Conservation (phyloP, 92 coral and sea anemone species). For the Epizoanthus stellaris region DNA sequence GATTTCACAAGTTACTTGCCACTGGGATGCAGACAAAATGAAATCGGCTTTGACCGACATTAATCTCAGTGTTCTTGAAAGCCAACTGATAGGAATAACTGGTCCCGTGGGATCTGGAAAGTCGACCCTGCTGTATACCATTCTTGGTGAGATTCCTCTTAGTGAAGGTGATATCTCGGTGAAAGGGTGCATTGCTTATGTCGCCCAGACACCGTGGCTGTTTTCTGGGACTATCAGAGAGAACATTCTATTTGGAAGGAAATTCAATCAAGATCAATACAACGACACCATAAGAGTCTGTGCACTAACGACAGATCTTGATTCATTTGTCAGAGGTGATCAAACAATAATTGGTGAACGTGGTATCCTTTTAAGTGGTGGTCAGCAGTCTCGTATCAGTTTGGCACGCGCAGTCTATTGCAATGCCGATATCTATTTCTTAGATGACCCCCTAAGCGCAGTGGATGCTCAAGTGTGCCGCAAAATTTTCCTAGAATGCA, state of each 20-base stretch:
- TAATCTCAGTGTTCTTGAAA: not conserved
- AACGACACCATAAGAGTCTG: conserved; percentile 2
- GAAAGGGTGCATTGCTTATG: not conserved
- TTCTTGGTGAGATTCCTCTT: conserved; percentile 6
- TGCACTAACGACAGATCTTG: not conserved
- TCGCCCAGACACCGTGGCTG: conserved; percentile 21
- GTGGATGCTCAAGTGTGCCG: conserved; percentile 2
- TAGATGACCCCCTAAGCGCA: conserved; percentile 16
- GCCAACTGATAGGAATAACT: conserved; percentile 13
- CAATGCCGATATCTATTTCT: not conserved
- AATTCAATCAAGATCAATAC: conserved; percentile 1
- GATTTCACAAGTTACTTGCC: not conserved
- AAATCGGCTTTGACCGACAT: not conserved
- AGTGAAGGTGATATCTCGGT: not conserved
- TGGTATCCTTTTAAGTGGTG: conserved; percentile 4
- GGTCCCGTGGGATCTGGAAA: conserved; percentile 22
- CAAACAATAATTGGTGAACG: conserved; percentile 15
- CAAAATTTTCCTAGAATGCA: not conserved
- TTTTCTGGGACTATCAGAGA: conserved; percentile 17
- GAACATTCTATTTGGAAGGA: conserved; percentile 8
- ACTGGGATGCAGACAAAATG: not conserved
- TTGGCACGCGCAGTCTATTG: conserved; percentile 22
- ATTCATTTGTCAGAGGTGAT: not conserved
- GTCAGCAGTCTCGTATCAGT: conserved; percentile 28
- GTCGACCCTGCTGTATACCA: not conserved